Percentiles rank a stretch among this genome's conserved stretches.
Evolutionary conservation across 2,113 vertebrate genomes (phyloP).

Genomic region (Felis catus): F.catus_Fca126_mat1.0 CM031416.1:49053001-49053500

Average conservation of each 20-base stretch:
- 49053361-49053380: not conserved
- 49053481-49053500: not conserved
- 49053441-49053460: not conserved
- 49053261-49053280: not conserved
- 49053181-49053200: fast-evolving
- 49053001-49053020: not conserved
- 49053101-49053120: not conserved
- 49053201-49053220: not conserved
- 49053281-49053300: not conserved
- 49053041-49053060: not conserved
- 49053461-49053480: not conserved
- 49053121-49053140: not conserved
- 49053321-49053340: fast-evolving
- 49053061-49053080: not conserved
- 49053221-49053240: not conserved
- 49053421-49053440: not conserved
- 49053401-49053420: not conserved
- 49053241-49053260: not conserved
- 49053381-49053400: not conserved
- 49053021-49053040: not conserved
- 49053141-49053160: not conserved
- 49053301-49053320: not conserved
- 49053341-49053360: not conserved
- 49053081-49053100: not conserved
- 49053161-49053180: not conserved